phyloP scores from a whole-genome alignment of 1,140 invertebrate species.

The Calephelis virginiensis region DNA sequence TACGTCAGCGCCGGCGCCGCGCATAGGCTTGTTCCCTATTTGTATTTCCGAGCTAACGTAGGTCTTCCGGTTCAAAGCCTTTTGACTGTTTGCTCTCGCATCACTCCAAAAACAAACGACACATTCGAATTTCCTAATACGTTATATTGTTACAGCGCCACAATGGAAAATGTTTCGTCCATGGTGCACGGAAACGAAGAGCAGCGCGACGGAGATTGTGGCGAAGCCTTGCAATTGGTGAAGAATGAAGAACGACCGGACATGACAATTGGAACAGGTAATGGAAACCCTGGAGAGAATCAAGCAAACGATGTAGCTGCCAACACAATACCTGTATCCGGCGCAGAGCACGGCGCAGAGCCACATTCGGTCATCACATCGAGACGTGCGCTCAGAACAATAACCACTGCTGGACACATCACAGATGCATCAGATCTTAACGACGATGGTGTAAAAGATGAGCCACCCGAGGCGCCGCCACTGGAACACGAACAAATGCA shows the following conservation, averaged over 20 bases:
- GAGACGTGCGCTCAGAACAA: conserved; percentile 79
- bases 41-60: conserved; percentile 47
- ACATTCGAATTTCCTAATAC: conserved; percentile 8
- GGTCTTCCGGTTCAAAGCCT: conserved; percentile 53
- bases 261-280: conserved; percentile 18
- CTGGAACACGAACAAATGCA: conserved; percentile 50
- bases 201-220: conserved; percentile 39
- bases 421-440: conserved; percentile 66
- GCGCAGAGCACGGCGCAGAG: conserved; percentile 29
- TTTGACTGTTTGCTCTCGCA: conserved; percentile 37
- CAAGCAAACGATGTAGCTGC: conserved; percentile 19
- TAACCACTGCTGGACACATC: conserved; percentile 81
- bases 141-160: conserved; percentile 29
- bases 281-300: conserved; percentile 16
- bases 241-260: conserved; percentile 53
- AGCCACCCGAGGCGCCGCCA: conserved; percentile 49
- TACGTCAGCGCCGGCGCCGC: conserved; percentile 50
- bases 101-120: conserved; percentile 5
- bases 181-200: conserved; percentile 41
- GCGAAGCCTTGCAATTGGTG: conserved; percentile 56
- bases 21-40: conserved; percentile 40
- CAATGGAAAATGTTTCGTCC: conserved; percentile 51
- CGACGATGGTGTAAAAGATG: conserved; percentile 64
- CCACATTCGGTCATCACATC: conserved; percentile 77
- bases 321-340: conserved; percentile 1